Conservation (phyloP, 2,797 vertebrate genomes). For the Odontamblyopus rebecca region DNA sequence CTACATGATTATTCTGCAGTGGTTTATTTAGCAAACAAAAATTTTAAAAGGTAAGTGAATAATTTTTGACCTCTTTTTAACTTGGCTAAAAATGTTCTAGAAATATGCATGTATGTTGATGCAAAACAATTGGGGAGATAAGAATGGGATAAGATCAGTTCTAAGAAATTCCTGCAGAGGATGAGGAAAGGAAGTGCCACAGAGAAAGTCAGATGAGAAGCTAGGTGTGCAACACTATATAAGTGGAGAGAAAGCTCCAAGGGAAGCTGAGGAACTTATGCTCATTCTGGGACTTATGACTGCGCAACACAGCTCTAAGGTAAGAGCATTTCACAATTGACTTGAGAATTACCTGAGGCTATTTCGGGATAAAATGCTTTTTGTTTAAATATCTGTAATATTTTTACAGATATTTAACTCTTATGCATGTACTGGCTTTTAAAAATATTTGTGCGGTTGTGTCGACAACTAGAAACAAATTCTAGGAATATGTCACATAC, state of each 20-base stretch:
- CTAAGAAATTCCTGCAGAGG: conserved; percentile 9
- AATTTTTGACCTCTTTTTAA: neutral
- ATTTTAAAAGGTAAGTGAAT: neutral
- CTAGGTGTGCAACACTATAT: conserved; percentile 52
- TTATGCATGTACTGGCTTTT: neutral
- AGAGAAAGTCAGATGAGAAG: conserved; percentile 35
- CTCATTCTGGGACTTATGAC: conserved; percentile 62
- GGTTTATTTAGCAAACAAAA: neutral
- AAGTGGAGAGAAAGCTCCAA: conserved; percentile 27
- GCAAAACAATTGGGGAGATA: conserved; percentile 10
- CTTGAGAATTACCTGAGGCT: neutral
- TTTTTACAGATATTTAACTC: neutral
- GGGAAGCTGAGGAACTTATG: conserved; percentile 11
- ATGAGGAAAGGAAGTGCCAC: conserved; percentile 5
- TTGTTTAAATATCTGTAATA: neutral
- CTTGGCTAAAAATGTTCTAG: neutral
- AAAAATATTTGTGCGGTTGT: neutral
- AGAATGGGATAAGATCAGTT: neutral
- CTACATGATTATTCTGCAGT: neutral
- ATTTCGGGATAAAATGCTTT: neutral
- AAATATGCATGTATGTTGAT: neutral
- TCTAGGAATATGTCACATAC: neutral
- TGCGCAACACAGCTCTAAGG: conserved; percentile 60
- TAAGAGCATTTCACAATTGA: conserved; percentile 41
- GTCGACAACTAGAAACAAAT: neutral